A percentile compares a stretch with the other conserved stretches of the same genome.
Evolutionary conservation across 2,113 vertebrate species (phyloP).

Genomic region (Talpa occidentalis): DNA sequence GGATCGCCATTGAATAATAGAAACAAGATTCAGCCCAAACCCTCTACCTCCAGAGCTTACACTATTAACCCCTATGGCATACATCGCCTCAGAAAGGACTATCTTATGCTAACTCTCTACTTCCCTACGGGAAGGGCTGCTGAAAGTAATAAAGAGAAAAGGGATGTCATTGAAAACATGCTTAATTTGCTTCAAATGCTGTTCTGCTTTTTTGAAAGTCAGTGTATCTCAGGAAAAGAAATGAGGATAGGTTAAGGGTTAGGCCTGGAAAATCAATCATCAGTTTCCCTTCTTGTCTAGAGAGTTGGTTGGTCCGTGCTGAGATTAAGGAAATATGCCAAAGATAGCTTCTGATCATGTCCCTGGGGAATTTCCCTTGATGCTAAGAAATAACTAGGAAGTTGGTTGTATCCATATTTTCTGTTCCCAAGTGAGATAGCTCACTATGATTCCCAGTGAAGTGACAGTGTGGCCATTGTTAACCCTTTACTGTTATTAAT

Average conservation of each 20-base stretch:
- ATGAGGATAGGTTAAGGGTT: constrained; percentile 13
- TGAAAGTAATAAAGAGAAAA: neutral
- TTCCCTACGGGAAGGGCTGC: neutral
- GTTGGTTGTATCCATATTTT: constrained; percentile 56
- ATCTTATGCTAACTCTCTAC: neutral
- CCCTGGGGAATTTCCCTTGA: neutral
- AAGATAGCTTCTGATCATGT: constrained; percentile 22
- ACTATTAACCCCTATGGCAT: neutral
- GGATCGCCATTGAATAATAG: neutral
- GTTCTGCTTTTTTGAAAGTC: constrained; percentile 26
- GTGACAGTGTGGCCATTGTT: neutral
- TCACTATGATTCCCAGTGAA: constrained; percentile 41
- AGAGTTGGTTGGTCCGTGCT: neutral
- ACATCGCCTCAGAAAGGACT: neutral
- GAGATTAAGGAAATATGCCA: constrained; percentile 51
- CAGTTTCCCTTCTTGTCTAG: constrained; percentile 39
- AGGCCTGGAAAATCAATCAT: constrained; percentile 34
- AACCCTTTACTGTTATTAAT: neutral
- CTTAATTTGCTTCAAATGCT: neutral
- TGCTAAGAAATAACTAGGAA: constrained; percentile 47
- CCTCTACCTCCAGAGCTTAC: neutral
- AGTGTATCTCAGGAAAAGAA: neutral
- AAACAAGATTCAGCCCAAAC: neutral
- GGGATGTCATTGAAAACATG: neutral
- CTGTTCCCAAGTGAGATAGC: neutral